Percentiles rank a stretch among this genome's conserved stretches.
Evolutionary conservation across 1,140 invertebrate species (phyloP).

Genomic region (Antheraea mylitta): DNA sequence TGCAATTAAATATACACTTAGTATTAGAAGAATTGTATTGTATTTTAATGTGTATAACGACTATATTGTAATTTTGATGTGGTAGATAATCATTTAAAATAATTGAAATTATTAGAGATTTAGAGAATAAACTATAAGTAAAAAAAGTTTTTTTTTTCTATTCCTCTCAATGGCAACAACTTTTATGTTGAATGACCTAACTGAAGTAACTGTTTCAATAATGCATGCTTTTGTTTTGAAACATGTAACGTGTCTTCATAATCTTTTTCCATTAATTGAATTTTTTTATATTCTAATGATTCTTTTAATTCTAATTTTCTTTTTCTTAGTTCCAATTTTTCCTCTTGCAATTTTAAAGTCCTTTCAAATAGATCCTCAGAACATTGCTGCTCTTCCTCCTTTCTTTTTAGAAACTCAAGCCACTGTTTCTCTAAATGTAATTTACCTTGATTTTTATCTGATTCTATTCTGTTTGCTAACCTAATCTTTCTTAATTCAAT

Average conservation of each 20-base stretch:
- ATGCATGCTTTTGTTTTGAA: slow-evolving; percentile 44
- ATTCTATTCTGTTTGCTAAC: slow-evolving; percentile 43
- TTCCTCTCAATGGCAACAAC: neutral
- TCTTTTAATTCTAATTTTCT: slow-evolving; percentile 40
- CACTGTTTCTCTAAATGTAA: slow-evolving; percentile 46
- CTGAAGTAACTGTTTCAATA: slow-evolving; percentile 32
- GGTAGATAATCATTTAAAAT: no score
- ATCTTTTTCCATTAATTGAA: slow-evolving; percentile 38
- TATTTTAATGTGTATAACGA: no score
- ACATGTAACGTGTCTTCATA: slow-evolving; percentile 33
- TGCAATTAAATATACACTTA: no score
- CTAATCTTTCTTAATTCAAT: slow-evolving; percentile 44
- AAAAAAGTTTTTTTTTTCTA: neutral
- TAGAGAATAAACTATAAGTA: no score
- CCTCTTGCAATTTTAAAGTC: slow-evolving; percentile 34
- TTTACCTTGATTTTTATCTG: slow-evolving; percentile 41
- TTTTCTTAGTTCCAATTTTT: slow-evolving; percentile 38
- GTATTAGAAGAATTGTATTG: no score
- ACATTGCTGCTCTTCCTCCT: slow-evolving; percentile 34
- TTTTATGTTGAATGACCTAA: neutral
- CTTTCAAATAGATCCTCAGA: slow-evolving; percentile 37
- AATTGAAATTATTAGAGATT: no score
- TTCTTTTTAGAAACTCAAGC: slow-evolving; percentile 42
- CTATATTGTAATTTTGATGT: no score
- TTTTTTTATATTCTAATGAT: slow-evolving; percentile 36